These are phyloP conservation scores for Cydia pomonella DNA, from an alignment of 1,140 invertebrate species.

Conservation along the genomic window DNA sequence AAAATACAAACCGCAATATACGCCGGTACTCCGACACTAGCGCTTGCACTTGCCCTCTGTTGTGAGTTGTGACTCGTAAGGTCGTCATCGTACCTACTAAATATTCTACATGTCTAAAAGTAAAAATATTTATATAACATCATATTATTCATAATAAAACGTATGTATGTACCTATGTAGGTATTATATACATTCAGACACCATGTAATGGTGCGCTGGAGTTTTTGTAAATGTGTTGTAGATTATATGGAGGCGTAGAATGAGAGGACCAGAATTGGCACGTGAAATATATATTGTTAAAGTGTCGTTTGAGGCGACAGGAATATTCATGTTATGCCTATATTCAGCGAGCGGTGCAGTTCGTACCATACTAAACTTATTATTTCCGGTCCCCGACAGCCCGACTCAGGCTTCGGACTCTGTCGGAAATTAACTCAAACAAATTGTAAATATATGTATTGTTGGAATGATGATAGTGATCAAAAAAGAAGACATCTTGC, in stretches of 20 bases:
- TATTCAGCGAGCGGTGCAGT: neutral
- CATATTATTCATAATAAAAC: constrained; percentile 57
- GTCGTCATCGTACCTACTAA: neutral
- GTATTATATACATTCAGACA: constrained; percentile 37
- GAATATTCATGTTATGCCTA: constrained; percentile 1
- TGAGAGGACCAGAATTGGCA: constrained; percentile 52
- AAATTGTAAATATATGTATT: constrained; percentile 54
- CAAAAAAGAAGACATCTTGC: constrained; percentile 49
- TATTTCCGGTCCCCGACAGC: neutral
- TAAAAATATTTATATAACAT: constrained; percentile 33
- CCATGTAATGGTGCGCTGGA: constrained; percentile 59
- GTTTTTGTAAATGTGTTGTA: constrained; percentile 57
- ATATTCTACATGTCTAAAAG: neutral
- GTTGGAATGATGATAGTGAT: constrained; percentile 46
- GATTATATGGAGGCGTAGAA: constrained; percentile 48
- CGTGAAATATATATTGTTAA: constrained; percentile 32
- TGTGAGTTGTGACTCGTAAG: too few species aligned
- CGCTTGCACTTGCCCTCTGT: too few species aligned
- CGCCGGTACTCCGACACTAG: too few species aligned
- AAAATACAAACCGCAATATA: too few species aligned
- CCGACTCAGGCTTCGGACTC: neutral
- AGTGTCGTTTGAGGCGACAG: neutral
- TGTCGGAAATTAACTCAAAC: neutral
- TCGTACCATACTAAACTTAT: neutral
- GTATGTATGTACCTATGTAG: constrained; percentile 42